phyloP scores from a whole-genome alignment of 2,113 vertebrate genomes.

The Hucho hucho region DNA sequence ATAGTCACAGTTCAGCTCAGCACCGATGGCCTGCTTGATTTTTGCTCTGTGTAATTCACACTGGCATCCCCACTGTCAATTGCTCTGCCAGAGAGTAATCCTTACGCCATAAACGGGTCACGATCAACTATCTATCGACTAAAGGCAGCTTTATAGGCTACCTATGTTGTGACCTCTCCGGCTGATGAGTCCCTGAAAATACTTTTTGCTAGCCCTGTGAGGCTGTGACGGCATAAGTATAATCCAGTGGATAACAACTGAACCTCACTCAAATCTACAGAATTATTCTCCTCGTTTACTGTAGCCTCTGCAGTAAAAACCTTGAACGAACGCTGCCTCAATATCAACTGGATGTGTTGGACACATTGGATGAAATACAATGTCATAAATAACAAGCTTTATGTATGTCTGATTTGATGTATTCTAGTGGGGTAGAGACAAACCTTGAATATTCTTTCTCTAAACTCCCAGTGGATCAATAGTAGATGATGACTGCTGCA shows the following conservation, averaged over 20 bases:
- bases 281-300: not conserved
- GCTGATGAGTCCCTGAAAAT: not conserved
- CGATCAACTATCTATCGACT: not conserved
- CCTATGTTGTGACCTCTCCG: not conserved
- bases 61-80: not conserved
- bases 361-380: not conserved
- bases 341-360: not conserved
- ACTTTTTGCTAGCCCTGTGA: not conserved
- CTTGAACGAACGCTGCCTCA: not conserved
- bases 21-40: slow-evolving; percentile 2
- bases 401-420: too few species aligned
- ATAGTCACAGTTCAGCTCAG: not conserved
- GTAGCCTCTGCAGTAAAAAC: not conserved
- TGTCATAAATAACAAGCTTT: not conserved
- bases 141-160: not conserved
- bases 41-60: not conserved
- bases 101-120: not conserved
- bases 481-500: not conserved
- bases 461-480: not conserved
- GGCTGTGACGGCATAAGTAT: not conserved
- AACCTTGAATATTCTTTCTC: too few species aligned
- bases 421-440: too few species aligned
- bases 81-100: not conserved
- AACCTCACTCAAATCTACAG: not conserved
- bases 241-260: not conserved